Percentiles rank a stretch among this genome's conserved stretches.
Conservation (phyloP, 2,113 vertebrate genomes). For the Salminus brasiliensis region DNA sequence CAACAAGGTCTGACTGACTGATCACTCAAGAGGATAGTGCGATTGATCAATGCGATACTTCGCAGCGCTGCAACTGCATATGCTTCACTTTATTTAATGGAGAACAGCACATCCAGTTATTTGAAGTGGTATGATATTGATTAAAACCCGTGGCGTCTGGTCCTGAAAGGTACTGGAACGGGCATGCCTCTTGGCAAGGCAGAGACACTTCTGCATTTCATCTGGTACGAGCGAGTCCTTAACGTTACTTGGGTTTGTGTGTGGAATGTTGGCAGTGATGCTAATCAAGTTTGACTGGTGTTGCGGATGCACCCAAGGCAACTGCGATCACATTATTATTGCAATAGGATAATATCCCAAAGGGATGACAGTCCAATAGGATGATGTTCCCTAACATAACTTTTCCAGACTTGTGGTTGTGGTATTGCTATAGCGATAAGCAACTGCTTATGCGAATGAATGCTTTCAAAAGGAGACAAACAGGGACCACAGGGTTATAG, state of each 20-base stretch:
- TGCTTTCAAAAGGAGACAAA: background rate
- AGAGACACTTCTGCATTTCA: slow-evolving; percentile 20
- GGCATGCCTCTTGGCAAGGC: slow-evolving; percentile 27
- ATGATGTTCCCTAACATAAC: slow-evolving; percentile 17
- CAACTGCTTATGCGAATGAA: background rate
- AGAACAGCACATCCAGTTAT: background rate
- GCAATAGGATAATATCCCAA: slow-evolving; percentile 9
- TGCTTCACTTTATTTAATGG: background rate
- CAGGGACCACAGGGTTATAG: background rate
- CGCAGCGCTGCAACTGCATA: background rate
- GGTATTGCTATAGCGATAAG: slow-evolving; percentile 3
- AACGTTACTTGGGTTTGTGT: slow-evolving; percentile 29
- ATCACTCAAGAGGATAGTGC: background rate
- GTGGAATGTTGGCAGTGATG: slow-evolving; percentile 38
- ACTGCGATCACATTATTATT: slow-evolving; percentile 17
- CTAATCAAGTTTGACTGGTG: slow-evolving; percentile 28
- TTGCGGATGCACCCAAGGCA: slow-evolving; percentile 14
- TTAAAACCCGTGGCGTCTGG: background rate
- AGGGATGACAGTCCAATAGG: background rate
- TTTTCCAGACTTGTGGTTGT: slow-evolving; percentile 46
- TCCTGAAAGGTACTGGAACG: slow-evolving; percentile 13
- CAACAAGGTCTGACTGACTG: background rate
- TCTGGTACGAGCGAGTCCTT: background rate
- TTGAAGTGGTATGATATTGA: slow-evolving; percentile 16
- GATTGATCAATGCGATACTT: background rate